phyloP scores from a whole-genome alignment of 2,797 vertebrate genomes.

The Micromesistius poutassou region DNA sequence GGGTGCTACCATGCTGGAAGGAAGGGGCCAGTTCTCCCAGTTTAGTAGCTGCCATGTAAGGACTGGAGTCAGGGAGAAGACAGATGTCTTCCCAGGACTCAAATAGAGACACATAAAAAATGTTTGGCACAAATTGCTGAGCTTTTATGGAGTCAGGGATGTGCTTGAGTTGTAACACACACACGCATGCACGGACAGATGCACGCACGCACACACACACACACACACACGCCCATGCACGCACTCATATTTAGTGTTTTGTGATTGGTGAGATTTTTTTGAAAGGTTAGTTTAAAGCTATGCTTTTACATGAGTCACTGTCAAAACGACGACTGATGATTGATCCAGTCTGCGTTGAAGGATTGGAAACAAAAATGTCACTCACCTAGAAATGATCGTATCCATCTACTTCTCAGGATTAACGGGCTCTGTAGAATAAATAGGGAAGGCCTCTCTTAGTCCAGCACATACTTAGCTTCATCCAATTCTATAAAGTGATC shows the following conservation, averaged over 20 bases:
- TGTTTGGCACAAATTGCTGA: conserved; percentile 23
- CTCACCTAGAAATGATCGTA: conserved; percentile 62
- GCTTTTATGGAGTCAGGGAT: conserved; percentile 8
- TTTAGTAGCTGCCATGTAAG: conserved; percentile 74
- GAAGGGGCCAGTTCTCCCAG: conserved; percentile 63
- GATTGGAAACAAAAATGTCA: conserved; percentile 10
- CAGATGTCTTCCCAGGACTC: conserved; percentile 50
- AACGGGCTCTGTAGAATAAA: conserved; percentile 56
- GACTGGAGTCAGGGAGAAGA: conserved; percentile 42
- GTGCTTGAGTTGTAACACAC: not conserved
- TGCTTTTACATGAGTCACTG: not conserved
- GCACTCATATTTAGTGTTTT: too few relatives aligned
- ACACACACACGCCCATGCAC: not conserved
- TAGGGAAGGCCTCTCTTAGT: not conserved
- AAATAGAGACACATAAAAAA: conserved; percentile 45
- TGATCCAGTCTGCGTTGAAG: not conserved
- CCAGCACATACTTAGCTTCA: not conserved
- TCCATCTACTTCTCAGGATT: conserved; percentile 65
- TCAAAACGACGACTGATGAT: not conserved
- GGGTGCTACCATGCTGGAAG: conserved; percentile 44
- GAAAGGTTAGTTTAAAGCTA: not conserved
- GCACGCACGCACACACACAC: not conserved
- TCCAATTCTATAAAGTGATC: not conserved
- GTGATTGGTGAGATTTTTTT: not conserved
- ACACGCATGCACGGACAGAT: not conserved